phyloP scores from a whole-genome alignment of 2,113 vertebrate genomes.

The Neolamprologus modestus region DNA sequence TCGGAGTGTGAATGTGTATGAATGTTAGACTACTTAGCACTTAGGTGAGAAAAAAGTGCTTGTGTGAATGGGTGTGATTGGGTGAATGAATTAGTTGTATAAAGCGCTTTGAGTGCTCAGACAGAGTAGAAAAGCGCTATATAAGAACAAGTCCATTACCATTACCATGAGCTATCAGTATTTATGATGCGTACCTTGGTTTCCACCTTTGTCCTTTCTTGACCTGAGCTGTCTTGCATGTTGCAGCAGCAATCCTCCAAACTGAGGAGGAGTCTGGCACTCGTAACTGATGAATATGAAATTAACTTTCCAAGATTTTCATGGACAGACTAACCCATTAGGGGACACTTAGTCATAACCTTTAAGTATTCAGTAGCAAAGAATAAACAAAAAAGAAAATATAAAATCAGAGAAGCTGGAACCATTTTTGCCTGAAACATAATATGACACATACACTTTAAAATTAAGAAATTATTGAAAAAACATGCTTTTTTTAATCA shows the following conservation, averaged over 20 bases:
- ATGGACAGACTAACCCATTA: neutral
- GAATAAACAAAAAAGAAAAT: neutral
- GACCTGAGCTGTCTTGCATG: neutral
- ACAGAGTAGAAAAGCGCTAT: too few relatives aligned
- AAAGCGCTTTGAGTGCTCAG: too few relatives aligned
- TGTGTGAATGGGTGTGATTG: too few relatives aligned
- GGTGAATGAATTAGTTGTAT: too few relatives aligned
- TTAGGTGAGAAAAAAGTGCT: too few relatives aligned
- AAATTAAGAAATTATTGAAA: neutral
- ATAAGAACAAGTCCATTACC: too few relatives aligned
- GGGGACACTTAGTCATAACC: neutral
- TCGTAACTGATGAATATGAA: neutral
- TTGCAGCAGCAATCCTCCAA: neutral
- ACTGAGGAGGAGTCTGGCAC: neutral
- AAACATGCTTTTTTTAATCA: neutral
- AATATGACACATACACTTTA: neutral
- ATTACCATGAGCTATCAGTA: neutral
- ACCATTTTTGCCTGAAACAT: neutral
- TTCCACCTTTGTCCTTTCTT: neutral
- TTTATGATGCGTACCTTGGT: neutral
- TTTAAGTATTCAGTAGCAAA: neutral
- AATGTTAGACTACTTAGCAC: too few relatives aligned
- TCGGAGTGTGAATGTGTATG: too few relatives aligned
- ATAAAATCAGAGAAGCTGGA: neutral
- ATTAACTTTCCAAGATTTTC: neutral